phyloP scores from a whole-genome alignment of 2,888 invertebrate genomes.

The Holacanthella duospinosa region DNA sequence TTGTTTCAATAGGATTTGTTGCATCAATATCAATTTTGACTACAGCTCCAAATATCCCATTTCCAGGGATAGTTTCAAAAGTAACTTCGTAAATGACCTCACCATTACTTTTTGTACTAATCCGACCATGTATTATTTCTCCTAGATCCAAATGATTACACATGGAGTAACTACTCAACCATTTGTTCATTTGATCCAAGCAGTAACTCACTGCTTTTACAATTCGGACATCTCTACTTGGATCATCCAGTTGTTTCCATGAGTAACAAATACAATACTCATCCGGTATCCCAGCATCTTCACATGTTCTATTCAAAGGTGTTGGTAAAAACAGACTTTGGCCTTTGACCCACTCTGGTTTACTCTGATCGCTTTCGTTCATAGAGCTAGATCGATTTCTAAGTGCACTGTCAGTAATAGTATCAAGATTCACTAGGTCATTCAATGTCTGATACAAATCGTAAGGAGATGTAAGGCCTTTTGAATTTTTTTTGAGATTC shows the following conservation, averaged over 20 bases:
- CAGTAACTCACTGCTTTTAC: conserved; percentile 52
- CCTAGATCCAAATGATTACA: conserved; percentile 56
- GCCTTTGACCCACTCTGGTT: conserved; percentile 43
- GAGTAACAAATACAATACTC: conserved; percentile 84
- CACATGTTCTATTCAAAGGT: conserved; percentile 61
- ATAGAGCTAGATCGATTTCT: no score
- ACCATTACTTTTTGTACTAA: neutral
- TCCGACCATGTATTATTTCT: neutral
- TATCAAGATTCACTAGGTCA: neutral
- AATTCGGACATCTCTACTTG: conserved; percentile 46
- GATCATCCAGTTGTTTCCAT: conserved; percentile 46
- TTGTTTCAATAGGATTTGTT: neutral
- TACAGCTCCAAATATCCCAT: neutral
- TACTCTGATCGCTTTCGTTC: no score
- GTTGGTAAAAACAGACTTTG: conserved; percentile 68
- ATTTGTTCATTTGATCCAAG: conserved; percentile 54
- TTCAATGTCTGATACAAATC: neutral
- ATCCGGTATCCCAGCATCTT: conserved; percentile 61
- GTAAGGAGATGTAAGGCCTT: neutral
- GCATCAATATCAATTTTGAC: neutral
- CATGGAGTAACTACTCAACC: conserved; percentile 47
- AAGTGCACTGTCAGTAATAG: neutral
- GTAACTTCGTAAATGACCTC: neutral
- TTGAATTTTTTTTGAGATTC: neutral
- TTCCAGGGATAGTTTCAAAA: neutral